These are phyloP conservation scores for Drosophila pseudoananassae DNA, from an alignment of 1,140 invertebrate species.

Conservation along the genomic window DNA sequence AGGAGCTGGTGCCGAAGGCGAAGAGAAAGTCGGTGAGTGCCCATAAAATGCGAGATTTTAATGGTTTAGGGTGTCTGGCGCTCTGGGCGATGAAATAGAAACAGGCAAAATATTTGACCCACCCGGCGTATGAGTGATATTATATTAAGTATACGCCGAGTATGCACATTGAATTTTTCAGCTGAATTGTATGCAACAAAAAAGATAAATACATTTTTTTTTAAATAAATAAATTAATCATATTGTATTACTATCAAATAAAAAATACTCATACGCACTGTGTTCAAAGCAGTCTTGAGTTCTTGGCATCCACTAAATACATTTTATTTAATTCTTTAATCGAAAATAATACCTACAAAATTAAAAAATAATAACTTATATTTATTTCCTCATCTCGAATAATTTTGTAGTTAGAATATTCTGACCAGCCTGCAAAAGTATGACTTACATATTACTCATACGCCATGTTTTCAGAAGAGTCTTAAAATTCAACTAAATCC, in stretches of 20 bases:
- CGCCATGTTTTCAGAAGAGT: neutral
- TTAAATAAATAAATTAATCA: too few species aligned
- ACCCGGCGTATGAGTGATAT: neutral
- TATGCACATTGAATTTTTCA: neutral
- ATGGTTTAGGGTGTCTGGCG: neutral
- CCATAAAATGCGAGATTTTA: neutral
- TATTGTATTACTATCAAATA: too few species aligned
- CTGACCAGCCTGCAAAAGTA: neutral
- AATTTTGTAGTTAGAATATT: neutral
- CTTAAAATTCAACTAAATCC: neutral
- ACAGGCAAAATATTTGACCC: neutral
- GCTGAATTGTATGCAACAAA: too few species aligned
- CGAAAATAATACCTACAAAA: too few species aligned
- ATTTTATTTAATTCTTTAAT: neutral
- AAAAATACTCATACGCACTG: too few species aligned
- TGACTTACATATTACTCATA: neutral
- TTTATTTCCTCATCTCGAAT: too few species aligned
- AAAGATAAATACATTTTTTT: too few species aligned
- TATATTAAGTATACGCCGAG: neutral
- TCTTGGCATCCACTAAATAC: too few species aligned
- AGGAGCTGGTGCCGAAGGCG: slow-evolving; percentile 86
- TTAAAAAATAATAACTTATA: too few species aligned
- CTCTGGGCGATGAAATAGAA: too few species aligned
- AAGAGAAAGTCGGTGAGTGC: slow-evolving; percentile 91
- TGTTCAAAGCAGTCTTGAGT: too few species aligned